phyloP scores from a whole-genome alignment of 2,888 invertebrate genomes.

The Ichneumon xanthorius region DNA sequence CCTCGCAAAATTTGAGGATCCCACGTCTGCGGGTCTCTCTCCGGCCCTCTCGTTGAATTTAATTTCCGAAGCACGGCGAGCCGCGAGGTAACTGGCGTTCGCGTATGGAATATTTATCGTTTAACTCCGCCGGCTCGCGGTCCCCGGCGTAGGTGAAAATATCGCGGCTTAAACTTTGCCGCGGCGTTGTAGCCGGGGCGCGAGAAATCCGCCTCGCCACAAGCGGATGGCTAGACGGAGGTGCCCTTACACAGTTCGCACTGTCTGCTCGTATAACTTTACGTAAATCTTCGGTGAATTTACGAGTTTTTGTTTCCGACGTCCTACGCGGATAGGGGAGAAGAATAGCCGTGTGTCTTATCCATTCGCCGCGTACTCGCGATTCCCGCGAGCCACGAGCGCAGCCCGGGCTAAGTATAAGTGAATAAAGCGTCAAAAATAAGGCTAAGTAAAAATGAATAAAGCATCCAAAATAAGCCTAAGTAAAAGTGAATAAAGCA shows the following conservation, averaged over 20 bases:
- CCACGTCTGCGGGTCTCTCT: neutral
- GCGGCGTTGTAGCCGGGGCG: slow-evolving; percentile 56
- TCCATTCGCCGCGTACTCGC: no score
- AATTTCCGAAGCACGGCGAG: slow-evolving; percentile 21
- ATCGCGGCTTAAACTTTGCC: slow-evolving; percentile 48
- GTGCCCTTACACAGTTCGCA: slow-evolving; percentile 16
- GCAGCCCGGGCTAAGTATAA: no score
- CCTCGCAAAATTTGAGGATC: no score
- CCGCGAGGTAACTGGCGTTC: slow-evolving; percentile 15
- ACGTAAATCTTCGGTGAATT: slow-evolving; percentile 48
- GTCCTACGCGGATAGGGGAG: neutral
- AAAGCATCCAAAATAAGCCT: no score
- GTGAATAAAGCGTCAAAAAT: no score
- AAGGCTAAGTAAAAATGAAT: no score
- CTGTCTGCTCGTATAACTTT: slow-evolving; percentile 47
- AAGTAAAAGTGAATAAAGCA: no score
- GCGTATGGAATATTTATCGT: slow-evolving; percentile 61
- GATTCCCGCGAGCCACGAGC: no score
- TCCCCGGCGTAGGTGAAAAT: slow-evolving; percentile 53
- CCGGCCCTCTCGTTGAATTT: slow-evolving; percentile 27
- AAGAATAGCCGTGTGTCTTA: neutral
- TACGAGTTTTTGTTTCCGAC: slow-evolving; percentile 31
- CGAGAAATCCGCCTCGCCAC: slow-evolving; percentile 3
- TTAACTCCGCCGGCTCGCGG: slow-evolving; percentile 19
- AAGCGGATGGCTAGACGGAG: neutral